Conservation (phyloP, 2,888 invertebrate genomes). For the Baronia brevicornis region DNA sequence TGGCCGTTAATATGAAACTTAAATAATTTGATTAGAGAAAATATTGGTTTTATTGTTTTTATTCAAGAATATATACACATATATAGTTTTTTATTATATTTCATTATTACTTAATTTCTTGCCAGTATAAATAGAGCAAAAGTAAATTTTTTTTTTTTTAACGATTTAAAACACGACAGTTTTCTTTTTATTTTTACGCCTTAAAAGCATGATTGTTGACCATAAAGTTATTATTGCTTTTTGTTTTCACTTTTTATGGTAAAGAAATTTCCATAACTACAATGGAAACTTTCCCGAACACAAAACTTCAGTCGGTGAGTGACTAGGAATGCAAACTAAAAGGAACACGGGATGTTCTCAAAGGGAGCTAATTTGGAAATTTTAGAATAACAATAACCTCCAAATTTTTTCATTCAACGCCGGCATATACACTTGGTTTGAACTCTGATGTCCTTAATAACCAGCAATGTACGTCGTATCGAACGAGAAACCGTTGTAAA, state of each 20-base stretch:
- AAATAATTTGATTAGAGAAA: no score
- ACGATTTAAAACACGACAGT: not conserved
- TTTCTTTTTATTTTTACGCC: conserved; percentile 1
- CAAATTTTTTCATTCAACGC: not conserved
- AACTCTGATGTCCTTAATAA: conserved; percentile 6
- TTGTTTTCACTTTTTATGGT: no score
- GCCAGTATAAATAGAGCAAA: no score
- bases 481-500: not conserved
- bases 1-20: no score
- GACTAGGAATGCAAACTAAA: conserved; percentile 22
- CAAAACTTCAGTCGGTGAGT: conserved; percentile 18
- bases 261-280: no score
- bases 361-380: conserved; percentile 4
- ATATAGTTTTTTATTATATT: no score
- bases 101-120: no score
- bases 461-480: conserved; percentile 18
- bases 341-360: conserved; percentile 14
- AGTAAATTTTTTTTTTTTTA: no score
- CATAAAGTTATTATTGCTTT: no score
- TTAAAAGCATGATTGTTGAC: no score
- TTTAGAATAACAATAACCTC: not conserved
- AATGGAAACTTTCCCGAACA: conserved; percentile 11
- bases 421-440: not conserved
- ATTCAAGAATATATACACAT: no score
- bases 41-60: no score